Evolutionary conservation across 2,113 vertebrate species (phyloP).

Genomic region (Chiloscyllium plagiosum): DNA sequence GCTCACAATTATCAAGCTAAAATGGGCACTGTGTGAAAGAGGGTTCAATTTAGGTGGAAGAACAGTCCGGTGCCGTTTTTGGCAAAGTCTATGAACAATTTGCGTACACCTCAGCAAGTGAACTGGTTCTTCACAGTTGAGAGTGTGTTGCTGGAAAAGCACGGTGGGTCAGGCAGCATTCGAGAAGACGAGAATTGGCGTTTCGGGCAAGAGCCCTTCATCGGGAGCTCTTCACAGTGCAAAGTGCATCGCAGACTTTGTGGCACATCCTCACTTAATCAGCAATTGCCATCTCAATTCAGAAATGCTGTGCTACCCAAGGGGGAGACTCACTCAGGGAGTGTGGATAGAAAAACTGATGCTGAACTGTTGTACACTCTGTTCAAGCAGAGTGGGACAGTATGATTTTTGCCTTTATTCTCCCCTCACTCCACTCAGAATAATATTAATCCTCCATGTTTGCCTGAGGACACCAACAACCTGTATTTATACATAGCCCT

Average conservation of each 20-base stretch:
- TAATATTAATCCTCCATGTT: neutral
- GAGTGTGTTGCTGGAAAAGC: too few relatives aligned
- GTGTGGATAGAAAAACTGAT: too few relatives aligned
- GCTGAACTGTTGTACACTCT: neutral
- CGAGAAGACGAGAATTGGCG: too few relatives aligned
- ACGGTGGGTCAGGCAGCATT: too few relatives aligned
- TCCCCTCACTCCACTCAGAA: neutral
- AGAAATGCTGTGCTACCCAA: neutral
- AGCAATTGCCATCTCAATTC: neutral
- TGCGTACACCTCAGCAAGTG: neutral
- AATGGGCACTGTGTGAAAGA: neutral
- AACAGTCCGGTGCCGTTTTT: neutral
- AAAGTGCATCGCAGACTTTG: neutral
- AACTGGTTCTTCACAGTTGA: neutral
- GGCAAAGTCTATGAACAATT: neutral
- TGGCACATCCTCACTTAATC: neutral
- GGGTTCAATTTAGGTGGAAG: neutral
- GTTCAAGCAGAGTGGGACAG: neutral
- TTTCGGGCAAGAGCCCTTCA: too few relatives aligned
- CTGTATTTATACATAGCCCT: neutral
- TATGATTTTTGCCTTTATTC: neutral
- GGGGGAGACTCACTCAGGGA: neutral
- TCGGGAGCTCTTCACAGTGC: neutral
- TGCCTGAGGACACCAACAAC: neutral
- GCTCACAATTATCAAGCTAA: neutral